These are phyloP conservation scores for Lucilia sericata DNA, from an alignment of 1,140 invertebrate species.

Conservation along the genomic window DNA sequence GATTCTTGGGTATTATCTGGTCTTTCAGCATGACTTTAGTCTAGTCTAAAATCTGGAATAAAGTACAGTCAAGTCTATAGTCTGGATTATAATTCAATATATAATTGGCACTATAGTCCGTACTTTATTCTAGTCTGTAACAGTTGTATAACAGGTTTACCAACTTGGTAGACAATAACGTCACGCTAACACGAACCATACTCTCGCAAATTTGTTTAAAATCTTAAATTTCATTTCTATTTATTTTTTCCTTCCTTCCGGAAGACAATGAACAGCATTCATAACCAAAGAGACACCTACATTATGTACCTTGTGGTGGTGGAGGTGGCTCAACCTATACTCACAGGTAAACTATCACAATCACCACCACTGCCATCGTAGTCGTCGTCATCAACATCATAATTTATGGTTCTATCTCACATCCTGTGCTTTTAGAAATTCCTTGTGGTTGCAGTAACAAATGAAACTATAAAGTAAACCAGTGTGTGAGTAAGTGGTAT, in stretches of 20 bases:
- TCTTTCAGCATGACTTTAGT: too few species aligned
- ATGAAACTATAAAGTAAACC: slow-evolving; percentile 2
- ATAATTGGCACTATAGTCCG: too few species aligned
- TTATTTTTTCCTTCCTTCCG: slow-evolving; percentile 4
- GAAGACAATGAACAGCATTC: neutral
- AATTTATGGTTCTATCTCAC: neutral
- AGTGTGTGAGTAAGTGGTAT: neutral
- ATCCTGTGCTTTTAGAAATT: neutral
- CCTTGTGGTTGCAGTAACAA: neutral
- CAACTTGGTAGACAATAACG: too few species aligned
- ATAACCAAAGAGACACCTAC: neutral
- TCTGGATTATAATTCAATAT: too few species aligned
- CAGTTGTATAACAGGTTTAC: too few species aligned
- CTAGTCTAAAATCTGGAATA: too few species aligned
- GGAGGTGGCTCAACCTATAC: neutral
- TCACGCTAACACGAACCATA: too few species aligned
- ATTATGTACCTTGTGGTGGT: neutral
- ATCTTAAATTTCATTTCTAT: neutral
- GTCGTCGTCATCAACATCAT: neutral
- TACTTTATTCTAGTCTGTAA: too few species aligned
- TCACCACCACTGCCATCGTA: neutral
- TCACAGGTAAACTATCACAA: neutral
- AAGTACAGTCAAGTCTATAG: too few species aligned
- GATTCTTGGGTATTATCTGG: too few species aligned
- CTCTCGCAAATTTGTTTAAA: too few species aligned